Evolutionary conservation across 2,888 invertebrate genomes (phyloP), one percentile per base, ranked within the genome.

Genomic region (Melanophora roralis): DNA sequence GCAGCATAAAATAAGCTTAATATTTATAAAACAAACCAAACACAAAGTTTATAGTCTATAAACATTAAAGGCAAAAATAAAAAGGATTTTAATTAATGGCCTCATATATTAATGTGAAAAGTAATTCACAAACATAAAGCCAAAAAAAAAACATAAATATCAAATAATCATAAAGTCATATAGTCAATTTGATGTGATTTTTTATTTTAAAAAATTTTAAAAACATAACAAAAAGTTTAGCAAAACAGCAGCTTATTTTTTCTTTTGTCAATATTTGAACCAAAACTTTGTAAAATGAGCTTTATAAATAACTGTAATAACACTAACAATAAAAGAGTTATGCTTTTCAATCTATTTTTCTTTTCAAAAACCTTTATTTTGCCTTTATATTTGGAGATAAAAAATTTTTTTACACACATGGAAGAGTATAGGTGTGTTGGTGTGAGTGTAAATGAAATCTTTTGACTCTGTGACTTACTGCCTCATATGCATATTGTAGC

Each of bases 321-420:
- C 40, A 55, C 36, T 47, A 47, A 75, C 49, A 55, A 75, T 55
- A 36, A 59, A 72, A 80, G 71, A 72, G 67, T 80, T 80, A 80
- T 75, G 55, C 7, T 64, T 62, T 72, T 68, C 68, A 72, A 76
- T 80, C 72, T 72, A 59, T 62, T 67, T 62, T 16, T 51, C 43
- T 45, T n/a, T 32, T 21, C 32, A 27, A 27, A 27, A 27, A 27
- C n/a, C n/a, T n/a, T n/a, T n/a, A n/a, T n/a, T n/a, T n/a, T n/a
- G n/a, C n/a, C n/a, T n/a, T n/a, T n/a, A n/a, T n/a, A n/a, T n/a
- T n/a, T n/a, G n/a, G n/a, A n/a, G n/a, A n/a, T n/a, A n/a, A n/a
- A n/a, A 27, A 27, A 27, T 6, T 5, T 5, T 5, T 27, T 5
- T 27, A 27, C 27, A 27, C 27, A 27, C 27, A 27, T 27, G 3